These are phyloP conservation scores for Epizoanthus scotinus DNA, from an alignment of 92 coral and sea anemone genomes.

Conservation along the genomic window DNA sequence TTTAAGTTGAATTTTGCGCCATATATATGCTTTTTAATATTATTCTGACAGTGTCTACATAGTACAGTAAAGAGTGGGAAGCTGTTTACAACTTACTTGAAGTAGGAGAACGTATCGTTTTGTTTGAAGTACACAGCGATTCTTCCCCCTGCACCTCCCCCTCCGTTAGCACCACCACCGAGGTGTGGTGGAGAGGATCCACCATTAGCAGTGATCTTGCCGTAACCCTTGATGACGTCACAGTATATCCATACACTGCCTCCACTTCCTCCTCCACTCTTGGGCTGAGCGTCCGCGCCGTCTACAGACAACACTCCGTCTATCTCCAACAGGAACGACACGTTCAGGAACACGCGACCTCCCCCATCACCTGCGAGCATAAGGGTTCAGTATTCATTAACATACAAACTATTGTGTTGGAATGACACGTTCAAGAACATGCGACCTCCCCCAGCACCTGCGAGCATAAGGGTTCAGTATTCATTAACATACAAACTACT, in stretches of 20 bases:
- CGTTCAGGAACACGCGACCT: constrained; percentile 88
- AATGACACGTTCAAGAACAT: constrained; percentile 81
- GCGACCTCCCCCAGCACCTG: constrained; percentile 97
- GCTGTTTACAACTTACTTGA: constrained; percentile 17
- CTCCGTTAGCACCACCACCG: constrained; percentile 38
- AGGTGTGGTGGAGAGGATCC: constrained; percentile 67
- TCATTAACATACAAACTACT: too few species aligned
- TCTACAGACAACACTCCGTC: constrained; percentile 82
- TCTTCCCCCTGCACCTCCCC: constrained; percentile 58
- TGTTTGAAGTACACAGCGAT: constrained; percentile 55
- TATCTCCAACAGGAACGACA: constrained; percentile 83
- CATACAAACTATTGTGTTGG: too few species aligned
- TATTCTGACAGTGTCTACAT: too few species aligned
- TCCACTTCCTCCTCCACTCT: constrained; percentile 98
- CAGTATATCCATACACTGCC: constrained; percentile 92
- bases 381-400: too few species aligned
- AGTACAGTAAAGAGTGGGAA: too few species aligned
- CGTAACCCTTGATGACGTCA: constrained; percentile 83
- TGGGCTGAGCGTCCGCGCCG: constrained; percentile 73
- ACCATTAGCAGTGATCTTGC: constrained; percentile 84
- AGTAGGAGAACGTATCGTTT: constrained; percentile 55
- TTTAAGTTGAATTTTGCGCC: too few species aligned
- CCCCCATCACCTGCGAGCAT: constrained; percentile 81
- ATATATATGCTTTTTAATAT: too few species aligned
- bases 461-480: too few species aligned